phyloP scores from a whole-genome alignment of 2,113 vertebrate species.

The Leptosomus discolor region DNA sequence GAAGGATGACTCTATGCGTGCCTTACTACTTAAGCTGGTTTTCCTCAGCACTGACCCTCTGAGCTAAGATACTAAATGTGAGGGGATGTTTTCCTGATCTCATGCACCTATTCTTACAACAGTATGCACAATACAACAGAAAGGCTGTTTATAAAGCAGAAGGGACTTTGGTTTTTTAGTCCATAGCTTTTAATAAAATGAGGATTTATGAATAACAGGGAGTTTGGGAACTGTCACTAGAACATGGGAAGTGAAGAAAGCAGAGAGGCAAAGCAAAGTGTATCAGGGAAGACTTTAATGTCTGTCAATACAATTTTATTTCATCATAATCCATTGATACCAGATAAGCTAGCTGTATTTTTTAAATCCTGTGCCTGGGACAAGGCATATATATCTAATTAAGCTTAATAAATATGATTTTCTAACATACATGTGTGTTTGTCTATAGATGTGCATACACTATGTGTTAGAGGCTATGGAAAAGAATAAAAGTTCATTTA shows the following conservation, averaged over 20 bases:
- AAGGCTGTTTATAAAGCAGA: background rate
- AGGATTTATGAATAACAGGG: background rate
- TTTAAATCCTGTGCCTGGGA: background rate
- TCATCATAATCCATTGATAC: background rate
- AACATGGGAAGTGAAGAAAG: background rate
- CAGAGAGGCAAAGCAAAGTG: background rate
- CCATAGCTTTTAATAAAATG: background rate
- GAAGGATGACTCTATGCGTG: background rate
- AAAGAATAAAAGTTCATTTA: background rate
- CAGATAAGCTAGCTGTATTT: background rate
- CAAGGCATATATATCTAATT: background rate
- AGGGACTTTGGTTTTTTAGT: background rate
- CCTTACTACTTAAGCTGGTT: background rate
- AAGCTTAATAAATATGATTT: background rate
- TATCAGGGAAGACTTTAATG: background rate
- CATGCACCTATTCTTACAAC: background rate
- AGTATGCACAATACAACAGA: background rate
- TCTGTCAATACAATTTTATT: background rate
- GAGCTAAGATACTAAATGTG: background rate
- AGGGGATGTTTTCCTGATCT: background rate
- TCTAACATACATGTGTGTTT: fast-evolving
- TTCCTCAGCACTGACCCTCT: background rate
- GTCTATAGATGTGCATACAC: background rate
- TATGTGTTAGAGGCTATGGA: background rate
- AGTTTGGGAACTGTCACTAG: background rate